Evolutionary conservation across 37 sponge, comb jelly and placozoan species (phyloP).

Genomic region (Theonella swinhoei): DNA sequence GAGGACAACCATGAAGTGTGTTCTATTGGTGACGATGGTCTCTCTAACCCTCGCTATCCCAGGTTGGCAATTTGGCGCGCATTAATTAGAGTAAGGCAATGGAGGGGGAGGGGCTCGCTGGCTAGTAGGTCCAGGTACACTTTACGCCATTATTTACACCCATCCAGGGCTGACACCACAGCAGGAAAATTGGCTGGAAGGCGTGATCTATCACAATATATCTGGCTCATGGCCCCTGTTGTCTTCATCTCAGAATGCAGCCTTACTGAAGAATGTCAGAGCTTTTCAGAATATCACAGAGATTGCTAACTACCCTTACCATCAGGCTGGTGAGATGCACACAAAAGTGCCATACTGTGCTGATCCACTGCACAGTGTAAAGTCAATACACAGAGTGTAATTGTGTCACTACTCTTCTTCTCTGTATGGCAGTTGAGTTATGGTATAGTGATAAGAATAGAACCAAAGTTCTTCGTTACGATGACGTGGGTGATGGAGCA

Average conservation of each 20-base stretch:
- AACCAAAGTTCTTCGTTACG: slow-evolving; percentile 30
- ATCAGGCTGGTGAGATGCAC: slow-evolving; percentile 45
- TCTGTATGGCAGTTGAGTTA: slow-evolving; percentile 59
- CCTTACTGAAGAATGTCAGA: slow-evolving; percentile 17
- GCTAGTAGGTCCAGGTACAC: not conserved
- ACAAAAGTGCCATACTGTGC: not conserved
- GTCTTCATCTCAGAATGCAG: slow-evolving; percentile 8
- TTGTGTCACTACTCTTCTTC: not conserved
- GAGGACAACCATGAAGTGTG: too few species aligned
- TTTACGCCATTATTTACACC: not conserved
- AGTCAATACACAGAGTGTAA: not conserved
- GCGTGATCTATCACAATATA: slow-evolving; percentile 42
- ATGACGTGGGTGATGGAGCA: slow-evolving; percentile 68
- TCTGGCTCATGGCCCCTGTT: slow-evolving; percentile 26
- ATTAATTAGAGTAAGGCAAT: not conserved
- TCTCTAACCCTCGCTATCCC: not conserved
- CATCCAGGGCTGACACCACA: not conserved
- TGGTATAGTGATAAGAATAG: slow-evolving; percentile 43
- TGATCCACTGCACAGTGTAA: not conserved
- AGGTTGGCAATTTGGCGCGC: not conserved
- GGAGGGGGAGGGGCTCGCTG: not conserved
- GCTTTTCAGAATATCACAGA: not conserved
- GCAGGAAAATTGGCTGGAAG: slow-evolving; percentile 49
- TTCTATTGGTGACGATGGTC: not conserved
- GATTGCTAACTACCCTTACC: slow-evolving; percentile 52